Percentiles rank a stretch among this genome's conserved stretches.
Conservation (phyloP, 2,113 vertebrate genomes). For the Progne subis region DNA sequence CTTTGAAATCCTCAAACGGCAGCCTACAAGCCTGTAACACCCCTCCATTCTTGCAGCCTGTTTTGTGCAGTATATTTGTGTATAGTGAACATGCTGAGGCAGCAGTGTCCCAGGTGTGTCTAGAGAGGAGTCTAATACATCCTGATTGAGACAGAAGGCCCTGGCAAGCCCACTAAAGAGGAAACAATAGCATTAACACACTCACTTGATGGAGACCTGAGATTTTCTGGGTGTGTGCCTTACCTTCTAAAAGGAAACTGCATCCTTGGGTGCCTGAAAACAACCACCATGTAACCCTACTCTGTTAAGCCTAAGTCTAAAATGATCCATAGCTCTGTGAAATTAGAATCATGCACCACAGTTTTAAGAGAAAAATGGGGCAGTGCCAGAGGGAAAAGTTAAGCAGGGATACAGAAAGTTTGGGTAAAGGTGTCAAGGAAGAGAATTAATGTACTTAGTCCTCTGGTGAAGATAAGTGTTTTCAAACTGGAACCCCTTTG, state of each 20-base stretch:
- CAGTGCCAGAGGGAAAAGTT: background rate
- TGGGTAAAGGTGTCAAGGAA: background rate
- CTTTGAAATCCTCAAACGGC: background rate
- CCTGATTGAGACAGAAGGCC: background rate
- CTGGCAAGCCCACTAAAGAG: background rate
- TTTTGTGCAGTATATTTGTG: background rate
- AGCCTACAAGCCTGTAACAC: background rate
- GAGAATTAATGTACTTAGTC: background rate
- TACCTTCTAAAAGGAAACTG: background rate
- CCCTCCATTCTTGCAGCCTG: background rate
- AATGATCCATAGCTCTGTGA: background rate
- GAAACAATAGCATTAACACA: background rate
- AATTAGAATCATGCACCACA: background rate
- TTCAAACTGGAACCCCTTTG: background rate
- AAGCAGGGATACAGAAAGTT: background rate
- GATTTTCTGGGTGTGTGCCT: background rate
- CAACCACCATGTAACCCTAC: accelerated
- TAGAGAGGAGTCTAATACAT: background rate
- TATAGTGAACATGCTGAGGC: background rate
- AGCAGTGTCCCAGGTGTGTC: accelerated
- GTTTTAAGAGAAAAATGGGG: background rate
- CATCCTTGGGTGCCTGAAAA: background rate
- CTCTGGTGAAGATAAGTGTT: background rate
- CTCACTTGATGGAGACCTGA: background rate
- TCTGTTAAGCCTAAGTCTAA: background rate